phyloP scores from a whole-genome alignment of 2,797 vertebrate genomes.

The Rachycentron canadum region DNA sequence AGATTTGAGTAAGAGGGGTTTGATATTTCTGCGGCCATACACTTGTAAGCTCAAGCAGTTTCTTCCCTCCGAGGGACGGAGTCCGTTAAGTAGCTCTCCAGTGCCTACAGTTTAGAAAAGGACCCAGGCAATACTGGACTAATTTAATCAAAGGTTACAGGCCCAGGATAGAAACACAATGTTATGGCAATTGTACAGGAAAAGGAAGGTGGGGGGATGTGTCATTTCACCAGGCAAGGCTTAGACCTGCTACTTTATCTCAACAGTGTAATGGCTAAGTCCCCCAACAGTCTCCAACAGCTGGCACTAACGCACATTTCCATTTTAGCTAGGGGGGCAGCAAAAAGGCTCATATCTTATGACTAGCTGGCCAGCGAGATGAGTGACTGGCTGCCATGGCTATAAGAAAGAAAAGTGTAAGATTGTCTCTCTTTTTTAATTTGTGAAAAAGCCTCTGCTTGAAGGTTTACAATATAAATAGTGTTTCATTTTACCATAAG shows the following conservation, averaged over 20 bases:
- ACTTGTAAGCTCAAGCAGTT: constrained; percentile 84
- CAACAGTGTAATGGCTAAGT: constrained; percentile 79
- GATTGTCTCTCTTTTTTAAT: constrained; percentile 43
- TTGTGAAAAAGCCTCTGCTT: constrained; percentile 15
- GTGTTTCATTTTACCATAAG: neutral
- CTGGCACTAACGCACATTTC: constrained; percentile 75
- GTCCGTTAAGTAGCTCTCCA: constrained; percentile 84
- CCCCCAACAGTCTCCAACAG: constrained; percentile 73
- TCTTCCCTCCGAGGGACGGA: constrained; percentile 83
- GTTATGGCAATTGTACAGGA: constrained; percentile 83
- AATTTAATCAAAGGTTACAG: constrained; percentile 88
- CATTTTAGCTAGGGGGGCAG: constrained; percentile 77
- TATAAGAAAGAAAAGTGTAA: constrained; percentile 34
- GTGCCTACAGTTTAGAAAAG: constrained; percentile 84
- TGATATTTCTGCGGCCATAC: constrained; percentile 82
- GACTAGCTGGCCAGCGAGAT: constrained; percentile 59
- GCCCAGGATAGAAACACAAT: constrained; percentile 84
- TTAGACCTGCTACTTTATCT: constrained; percentile 83
- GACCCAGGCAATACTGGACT: constrained; percentile 81
- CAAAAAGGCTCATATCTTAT: constrained; percentile 65
- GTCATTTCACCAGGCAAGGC: constrained; percentile 83
- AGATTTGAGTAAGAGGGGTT: constrained; percentile 79
- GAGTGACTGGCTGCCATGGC: constrained; percentile 58
- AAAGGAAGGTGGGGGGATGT: constrained; percentile 72
- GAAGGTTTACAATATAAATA: constrained; percentile 29